Conservation (phyloP, 2,888 invertebrate genomes). For the Drosophila nr. medialis region DNA sequence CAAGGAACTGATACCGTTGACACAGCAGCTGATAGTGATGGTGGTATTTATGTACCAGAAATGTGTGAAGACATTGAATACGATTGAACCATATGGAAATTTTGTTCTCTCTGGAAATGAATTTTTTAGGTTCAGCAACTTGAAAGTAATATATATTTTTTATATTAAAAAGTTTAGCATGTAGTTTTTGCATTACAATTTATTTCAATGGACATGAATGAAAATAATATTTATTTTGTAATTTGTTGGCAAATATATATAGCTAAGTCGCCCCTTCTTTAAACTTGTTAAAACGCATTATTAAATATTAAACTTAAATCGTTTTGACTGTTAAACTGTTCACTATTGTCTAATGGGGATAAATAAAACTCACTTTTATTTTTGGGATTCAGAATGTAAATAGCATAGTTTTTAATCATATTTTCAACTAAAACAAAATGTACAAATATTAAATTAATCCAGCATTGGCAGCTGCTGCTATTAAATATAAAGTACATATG, state of each 20-base stretch:
- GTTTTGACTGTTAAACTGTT: not conserved
- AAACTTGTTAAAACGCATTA: not conserved
- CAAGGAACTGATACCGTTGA: not conserved
- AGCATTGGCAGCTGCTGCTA: constrained; percentile 39
- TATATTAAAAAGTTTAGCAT: constrained; percentile 1
- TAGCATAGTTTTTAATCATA: constrained; percentile 68
- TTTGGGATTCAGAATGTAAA: constrained; percentile 77
- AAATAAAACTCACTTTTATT: constrained; percentile 33
- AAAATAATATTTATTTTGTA: not conserved
- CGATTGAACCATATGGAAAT: not conserved
- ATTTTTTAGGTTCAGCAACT: not conserved
- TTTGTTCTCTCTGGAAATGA: not conserved
- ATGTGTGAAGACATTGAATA: constrained; percentile 8
- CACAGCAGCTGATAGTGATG: not conserved
- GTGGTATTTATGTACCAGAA: not conserved
- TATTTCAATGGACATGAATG: not conserved
- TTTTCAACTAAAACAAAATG: constrained; percentile 78
- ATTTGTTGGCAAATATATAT: not conserved
- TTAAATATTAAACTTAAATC: not conserved
- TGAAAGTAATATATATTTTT: not conserved
- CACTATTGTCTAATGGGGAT: not conserved
- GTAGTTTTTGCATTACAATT: not conserved
- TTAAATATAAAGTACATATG: constrained; percentile 58
- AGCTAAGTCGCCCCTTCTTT: not conserved
- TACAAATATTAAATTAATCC: constrained; percentile 69